These are phyloP conservation scores for Cosmorhoe ocellata DNA, from an alignment of 2,888 invertebrate species.

Conservation along the genomic window DNA sequence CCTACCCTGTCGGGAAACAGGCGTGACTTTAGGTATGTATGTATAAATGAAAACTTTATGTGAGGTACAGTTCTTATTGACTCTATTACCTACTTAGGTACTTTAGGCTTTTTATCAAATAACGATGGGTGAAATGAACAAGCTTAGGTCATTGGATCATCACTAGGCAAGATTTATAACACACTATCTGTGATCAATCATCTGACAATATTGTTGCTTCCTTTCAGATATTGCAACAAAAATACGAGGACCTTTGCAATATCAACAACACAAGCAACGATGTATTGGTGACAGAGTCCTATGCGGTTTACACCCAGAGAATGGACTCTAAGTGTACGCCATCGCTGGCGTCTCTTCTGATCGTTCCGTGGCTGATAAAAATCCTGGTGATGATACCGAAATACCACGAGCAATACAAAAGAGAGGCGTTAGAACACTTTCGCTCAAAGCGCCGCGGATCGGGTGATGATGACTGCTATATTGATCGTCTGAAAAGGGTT, in stretches of 20 bases:
- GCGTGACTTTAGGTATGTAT: too few relatives aligned
- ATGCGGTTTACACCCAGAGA: conserved; percentile 85
- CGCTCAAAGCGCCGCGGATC: conserved; percentile 30
- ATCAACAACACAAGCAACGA: conserved; percentile 18
- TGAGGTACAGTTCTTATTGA: too few relatives aligned
- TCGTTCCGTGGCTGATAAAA: conserved; percentile 38
- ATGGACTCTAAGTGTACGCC: conserved; percentile 34
- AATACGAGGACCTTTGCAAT: conserved; percentile 10
- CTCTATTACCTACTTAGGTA: too few relatives aligned
- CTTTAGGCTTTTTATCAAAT: too few relatives aligned
- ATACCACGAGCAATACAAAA: conserved; percentile 26
- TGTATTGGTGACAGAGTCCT: conserved; percentile 17
- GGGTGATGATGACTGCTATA: conserved; percentile 30
- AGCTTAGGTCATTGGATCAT: too few relatives aligned
- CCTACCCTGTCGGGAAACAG: too few relatives aligned
- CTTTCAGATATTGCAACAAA: conserved; percentile 15
- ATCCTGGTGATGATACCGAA: conserved; percentile 30
- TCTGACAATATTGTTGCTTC: too few relatives aligned
- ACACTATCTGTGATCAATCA: too few relatives aligned
- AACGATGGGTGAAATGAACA: too few relatives aligned
- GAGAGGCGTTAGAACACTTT: conserved; percentile 31
- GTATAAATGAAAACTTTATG: too few relatives aligned
- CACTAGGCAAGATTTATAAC: too few relatives aligned
- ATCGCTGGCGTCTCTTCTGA: conserved; percentile 34
- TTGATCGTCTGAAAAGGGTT: conserved; percentile 28